Percentiles rank a stretch among this genome's conserved stretches.
Conservation (phyloP, 2,888 invertebrate species). For the Troides helena region DNA sequence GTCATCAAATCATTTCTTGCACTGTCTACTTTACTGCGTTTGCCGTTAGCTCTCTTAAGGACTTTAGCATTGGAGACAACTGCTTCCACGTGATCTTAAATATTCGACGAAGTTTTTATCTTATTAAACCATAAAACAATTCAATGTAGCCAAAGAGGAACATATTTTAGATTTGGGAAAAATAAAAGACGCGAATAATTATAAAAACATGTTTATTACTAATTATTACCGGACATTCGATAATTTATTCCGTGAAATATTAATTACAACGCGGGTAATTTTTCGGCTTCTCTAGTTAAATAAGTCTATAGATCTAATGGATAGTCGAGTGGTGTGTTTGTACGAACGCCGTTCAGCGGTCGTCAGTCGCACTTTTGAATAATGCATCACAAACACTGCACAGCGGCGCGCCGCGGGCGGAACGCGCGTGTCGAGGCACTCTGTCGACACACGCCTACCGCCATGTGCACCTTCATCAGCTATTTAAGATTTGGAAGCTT, state of each 20-base stretch:
- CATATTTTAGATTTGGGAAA: neutral
- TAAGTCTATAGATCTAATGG: slow-evolving; percentile 74
- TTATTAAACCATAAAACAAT: no score
- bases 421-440: slow-evolving; percentile 73
- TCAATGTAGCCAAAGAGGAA: neutral
- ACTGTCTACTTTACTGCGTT: no score
- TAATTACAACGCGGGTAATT: slow-evolving; percentile 76
- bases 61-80: no score
- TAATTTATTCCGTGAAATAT: slow-evolving; percentile 74
- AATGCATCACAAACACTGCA: slow-evolving; percentile 44
- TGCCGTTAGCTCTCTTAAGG: no score
- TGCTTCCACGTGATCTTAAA: no score
- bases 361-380: slow-evolving; percentile 48
- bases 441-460: slow-evolving; percentile 76
- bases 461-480: slow-evolving; percentile 50
- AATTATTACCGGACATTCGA: slow-evolving; percentile 76
- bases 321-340: slow-evolving; percentile 54
- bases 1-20: no score
- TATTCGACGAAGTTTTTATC: no score
- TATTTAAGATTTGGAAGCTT: slow-evolving; percentile 57
- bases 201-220: slow-evolving; percentile 71
- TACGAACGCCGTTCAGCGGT: slow-evolving; percentile 43
- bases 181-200: slow-evolving; percentile 41
- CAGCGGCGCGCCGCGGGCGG: slow-evolving; percentile 52
- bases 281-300: slow-evolving; percentile 70